A percentile compares a stretch with the other conserved stretches of the same genome.
These are phyloP conservation scores for Bos indicus DNA, from an alignment of 2,113 vertebrate species.

Conservation along the genomic window DNA sequence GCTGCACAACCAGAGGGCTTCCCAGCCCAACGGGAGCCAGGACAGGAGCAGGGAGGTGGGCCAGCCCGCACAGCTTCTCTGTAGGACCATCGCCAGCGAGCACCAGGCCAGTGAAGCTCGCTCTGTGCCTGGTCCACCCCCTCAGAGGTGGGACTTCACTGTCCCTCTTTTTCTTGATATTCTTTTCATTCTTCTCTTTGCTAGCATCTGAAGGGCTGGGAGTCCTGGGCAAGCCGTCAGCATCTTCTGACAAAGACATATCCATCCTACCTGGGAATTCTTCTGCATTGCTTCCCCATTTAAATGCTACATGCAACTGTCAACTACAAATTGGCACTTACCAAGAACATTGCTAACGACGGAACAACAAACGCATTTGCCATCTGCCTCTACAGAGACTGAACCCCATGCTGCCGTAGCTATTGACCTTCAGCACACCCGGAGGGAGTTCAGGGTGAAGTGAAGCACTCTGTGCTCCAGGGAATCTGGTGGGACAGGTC, in stretches of 20 bases:
- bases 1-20: background rate
- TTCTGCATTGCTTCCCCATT: background rate
- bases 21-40: background rate
- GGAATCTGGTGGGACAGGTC: too few species aligned
- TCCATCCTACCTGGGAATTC: background rate
- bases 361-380: too few species aligned
- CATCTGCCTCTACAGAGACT: too few species aligned
- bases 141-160: background rate
- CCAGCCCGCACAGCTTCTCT: background rate
- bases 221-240: background rate
- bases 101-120: background rate
- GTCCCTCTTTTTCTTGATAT: background rate
- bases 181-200: background rate
- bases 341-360: too few species aligned
- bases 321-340: too few species aligned
- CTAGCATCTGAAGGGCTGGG: background rate
- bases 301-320: background rate
- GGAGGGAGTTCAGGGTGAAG: too few species aligned
- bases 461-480: too few species aligned
- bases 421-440: too few species aligned
- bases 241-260: background rate
- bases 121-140: background rate
- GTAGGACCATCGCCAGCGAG: background rate
- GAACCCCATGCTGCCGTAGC: too few species aligned
- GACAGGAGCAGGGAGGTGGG: background rate